Conservation (phyloP, 1,140 invertebrate genomes). For the Hydropsyche tenuis region DNA sequence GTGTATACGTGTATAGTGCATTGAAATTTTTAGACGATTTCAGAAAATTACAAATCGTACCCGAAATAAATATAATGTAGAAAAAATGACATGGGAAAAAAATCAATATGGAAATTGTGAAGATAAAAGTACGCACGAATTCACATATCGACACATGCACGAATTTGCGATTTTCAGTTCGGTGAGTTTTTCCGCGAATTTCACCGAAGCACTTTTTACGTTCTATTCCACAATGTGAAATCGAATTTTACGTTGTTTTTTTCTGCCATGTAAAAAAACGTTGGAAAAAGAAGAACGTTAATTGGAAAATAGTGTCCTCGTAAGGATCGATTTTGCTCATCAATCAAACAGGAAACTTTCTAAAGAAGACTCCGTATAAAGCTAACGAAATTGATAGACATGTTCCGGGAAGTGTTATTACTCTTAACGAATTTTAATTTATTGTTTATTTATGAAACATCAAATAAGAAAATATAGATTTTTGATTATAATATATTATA, state of each 20-base stretch:
- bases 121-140: no score
- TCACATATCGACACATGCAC: no score
- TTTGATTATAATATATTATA: no score
- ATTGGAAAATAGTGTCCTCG: conserved; percentile 6
- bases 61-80: neutral
- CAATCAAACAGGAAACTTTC: conserved; percentile 5
- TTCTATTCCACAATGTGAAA: no score
- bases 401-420: no score
- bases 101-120: neutral
- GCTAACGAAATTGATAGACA: no score
- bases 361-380: no score
- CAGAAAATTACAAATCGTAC: neutral
- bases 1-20: no score
- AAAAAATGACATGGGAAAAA: neutral
- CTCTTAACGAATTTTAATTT: no score
- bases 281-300: neutral
- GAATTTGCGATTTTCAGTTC: conserved; percentile 8
- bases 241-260: no score
- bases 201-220: neutral
- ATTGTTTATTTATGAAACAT: no score
- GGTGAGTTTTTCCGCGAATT: conserved; percentile 8
- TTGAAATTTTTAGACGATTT: neutral
- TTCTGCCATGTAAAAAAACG: neutral
- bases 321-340: neutral
- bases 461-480: no score